Base-by-base conservation (phyloP, 2,113 vertebrate genomes). In the Thunnus thynnus region DNA sequence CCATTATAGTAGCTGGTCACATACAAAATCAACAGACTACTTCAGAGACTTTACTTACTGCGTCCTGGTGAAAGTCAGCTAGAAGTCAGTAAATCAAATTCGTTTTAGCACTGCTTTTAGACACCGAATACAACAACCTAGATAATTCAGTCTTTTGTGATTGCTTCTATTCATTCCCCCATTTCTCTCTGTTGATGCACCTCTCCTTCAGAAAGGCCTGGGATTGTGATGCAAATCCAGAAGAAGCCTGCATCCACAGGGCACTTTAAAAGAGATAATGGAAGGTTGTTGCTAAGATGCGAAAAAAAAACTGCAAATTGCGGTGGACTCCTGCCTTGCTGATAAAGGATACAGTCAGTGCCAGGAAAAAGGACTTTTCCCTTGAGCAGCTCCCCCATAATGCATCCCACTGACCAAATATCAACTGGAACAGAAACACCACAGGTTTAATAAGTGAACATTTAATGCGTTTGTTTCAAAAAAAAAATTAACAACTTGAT, bases 321-420 rank as follows among this genome's bases (percentile, higher is more conserved):
- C 32, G 12, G 56, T 22, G 30, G 51, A 67, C 48, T 55, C 66
- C 64, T 3, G 64, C 61, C 52, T 22, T 9, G 36, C 46, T 16
- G 41, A 75, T 79, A 62, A 97, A 99, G 98, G 98, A 99, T 99
- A 99, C 98, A 99, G 92, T 99, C 98, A 13, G 94, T 97, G 83
- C 98, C 98, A 2, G 98, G 98, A 87, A 99, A 99, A 22, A 99
- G 95, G 71, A 97, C 98, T 90, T 99, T 99, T 56, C 98, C 97
- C 88, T 98, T 99, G 87, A 99, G 88, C 52, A 99, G 94, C 83
- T 99, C 98, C 57, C 98, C 98, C 98, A 99, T 99, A 90, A 99
- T 99, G 93, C 98, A 99, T 54, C 98, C 98, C 73, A 99, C 98
- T 0, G 98, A 99, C 98, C 98, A 99, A 91, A 99, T 99, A 88